phyloP scores from a whole-genome alignment of 2,888 invertebrate species.

The Tenthredo distinguenda region DNA sequence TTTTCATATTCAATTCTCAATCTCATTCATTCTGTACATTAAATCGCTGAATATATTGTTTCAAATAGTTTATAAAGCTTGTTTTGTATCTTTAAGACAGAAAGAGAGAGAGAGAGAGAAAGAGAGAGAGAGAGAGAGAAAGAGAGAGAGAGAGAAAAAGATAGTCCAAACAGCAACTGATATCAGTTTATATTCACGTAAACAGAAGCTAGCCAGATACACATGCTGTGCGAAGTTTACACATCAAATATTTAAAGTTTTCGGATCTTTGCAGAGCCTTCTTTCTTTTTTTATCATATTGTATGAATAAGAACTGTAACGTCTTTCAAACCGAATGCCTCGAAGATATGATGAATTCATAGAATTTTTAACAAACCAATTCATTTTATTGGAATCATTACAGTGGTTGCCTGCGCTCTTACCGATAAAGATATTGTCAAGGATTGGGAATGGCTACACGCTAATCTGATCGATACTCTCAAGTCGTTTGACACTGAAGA shows the following conservation, averaged over 20 bases:
- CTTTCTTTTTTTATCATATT: background rate
- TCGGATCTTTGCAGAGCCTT: background rate
- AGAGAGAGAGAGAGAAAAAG: background rate
- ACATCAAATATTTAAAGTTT: background rate
- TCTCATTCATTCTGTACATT: background rate
- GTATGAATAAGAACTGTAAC: background rate
- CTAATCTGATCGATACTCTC: constrained; percentile 91
- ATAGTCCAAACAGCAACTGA: constrained; percentile 47
- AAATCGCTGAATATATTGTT: background rate
- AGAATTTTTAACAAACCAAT: background rate
- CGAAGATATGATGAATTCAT: background rate
- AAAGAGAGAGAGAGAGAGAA: background rate
- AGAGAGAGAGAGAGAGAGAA: background rate
- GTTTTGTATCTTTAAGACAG: background rate
- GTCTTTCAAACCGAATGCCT: background rate
- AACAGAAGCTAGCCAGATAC: constrained; percentile 28
- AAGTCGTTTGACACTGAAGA: constrained; percentile 96
- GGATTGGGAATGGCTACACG: constrained; percentile 97
- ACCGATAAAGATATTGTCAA: constrained; percentile 92
- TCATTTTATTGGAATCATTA: constrained; percentile 62
- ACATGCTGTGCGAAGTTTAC: background rate
- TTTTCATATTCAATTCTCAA: background rate
- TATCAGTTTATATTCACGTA: constrained; percentile 32
- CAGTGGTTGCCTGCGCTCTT: constrained; percentile 94
- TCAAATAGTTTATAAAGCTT: background rate